Base-by-base conservation (phyloP, 1,140 invertebrate genomes). In the Drosophila melanica region DNA sequence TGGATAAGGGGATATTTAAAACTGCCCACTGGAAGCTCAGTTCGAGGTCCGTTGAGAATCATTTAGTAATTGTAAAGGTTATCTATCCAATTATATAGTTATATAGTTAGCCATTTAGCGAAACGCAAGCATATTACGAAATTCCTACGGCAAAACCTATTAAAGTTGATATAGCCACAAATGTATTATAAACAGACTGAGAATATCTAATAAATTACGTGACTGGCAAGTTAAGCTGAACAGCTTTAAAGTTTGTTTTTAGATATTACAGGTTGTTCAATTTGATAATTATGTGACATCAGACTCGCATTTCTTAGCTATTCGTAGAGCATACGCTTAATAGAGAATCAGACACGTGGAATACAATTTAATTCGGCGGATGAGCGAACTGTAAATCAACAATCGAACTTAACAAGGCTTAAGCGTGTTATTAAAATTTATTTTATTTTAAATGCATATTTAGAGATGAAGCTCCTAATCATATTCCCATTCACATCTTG, bases 141-240 rank as follows among this genome's bases (percentile, higher is more conserved):
- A 51, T 51, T 51, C 48, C 48, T 33, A 27, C 6, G 27, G 27
- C 27, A 27, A 27, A 12, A 20, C 5, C 23, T 30, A 23, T 11
- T 50, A 27, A 27, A 50, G 11, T 30, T n/a, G 20, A 50, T 50
- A 50, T 50, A 30, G 33, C n/a, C 1, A n/a, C 12, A 41, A 7
- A 5, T n/a, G 39, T 41, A 41, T n/a, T 41, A 41, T 12, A 41
- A 14, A 39, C 5, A 44, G 16, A 45, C 10, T 11, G 18, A 47
- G 68, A 57, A 71, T 71, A 50, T 39, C n/a, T 51, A 66, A 66
- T 50, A 23, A 44, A 27, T n/a, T 66, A 67, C 69, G 69, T 72
- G 69, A 72, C 69, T 72, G 53, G 45, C 11, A 39, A 45, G 12
- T 37, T 68, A 44, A 62, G 6, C 16, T 30, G 27, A 35, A 23